Evolutionary conservation across 2,113 vertebrate genomes (phyloP).

Genomic region (Chamaetylas fuelleborni): DNA sequence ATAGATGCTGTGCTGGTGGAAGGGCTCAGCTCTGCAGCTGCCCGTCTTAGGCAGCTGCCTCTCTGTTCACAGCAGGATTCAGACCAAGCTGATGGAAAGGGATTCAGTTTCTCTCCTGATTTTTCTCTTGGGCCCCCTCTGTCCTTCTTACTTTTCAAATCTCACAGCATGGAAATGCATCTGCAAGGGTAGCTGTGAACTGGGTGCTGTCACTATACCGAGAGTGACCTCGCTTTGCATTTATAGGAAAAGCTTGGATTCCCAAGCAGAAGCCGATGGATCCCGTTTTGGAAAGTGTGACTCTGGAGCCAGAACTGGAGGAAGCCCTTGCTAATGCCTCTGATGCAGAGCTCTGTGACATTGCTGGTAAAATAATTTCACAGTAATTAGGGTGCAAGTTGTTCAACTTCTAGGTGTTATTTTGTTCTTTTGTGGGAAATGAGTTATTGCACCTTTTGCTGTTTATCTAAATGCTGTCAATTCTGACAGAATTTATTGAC

Average conservation of each 20-base stretch:
- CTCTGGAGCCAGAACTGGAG: constrained; percentile 93
- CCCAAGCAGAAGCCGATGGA: constrained; percentile 89
- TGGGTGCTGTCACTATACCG: background rate
- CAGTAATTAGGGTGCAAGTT: background rate
- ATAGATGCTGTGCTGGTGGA: fast-evolving
- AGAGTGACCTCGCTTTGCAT: constrained; percentile 8
- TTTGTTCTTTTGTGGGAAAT: background rate
- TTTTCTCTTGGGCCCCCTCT: background rate
- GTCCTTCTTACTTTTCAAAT: background rate
- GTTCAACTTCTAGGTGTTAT: background rate
- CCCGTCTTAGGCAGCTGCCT: background rate
- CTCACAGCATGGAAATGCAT: background rate
- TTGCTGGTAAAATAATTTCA: constrained; percentile 84
- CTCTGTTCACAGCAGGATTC: fast-evolving
- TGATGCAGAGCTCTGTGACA: constrained; percentile 96
- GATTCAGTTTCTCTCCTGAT: background rate
- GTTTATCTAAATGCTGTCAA: background rate
- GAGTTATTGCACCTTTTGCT: background rate
- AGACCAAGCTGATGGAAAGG: background rate
- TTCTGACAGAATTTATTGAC: background rate
- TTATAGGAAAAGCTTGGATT: constrained; percentile 89
- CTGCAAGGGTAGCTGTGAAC: background rate
- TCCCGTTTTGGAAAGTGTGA: constrained; percentile 91
- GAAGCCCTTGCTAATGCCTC: constrained; percentile 92
- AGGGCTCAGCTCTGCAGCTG: background rate